Evolutionary conservation across 2,888 invertebrate species (phyloP).

Genomic region (Thyatira batis): DNA sequence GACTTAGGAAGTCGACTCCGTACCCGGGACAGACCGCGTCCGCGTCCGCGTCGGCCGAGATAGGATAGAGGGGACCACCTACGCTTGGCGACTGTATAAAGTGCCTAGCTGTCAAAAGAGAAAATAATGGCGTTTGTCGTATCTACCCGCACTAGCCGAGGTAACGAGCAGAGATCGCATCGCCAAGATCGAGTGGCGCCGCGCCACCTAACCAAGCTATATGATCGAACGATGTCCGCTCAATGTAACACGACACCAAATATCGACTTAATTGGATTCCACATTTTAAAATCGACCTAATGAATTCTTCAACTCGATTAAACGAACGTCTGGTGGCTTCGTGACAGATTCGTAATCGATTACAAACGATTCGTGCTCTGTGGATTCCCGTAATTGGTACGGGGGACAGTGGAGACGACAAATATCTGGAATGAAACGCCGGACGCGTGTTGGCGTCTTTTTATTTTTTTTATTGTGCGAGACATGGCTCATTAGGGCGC

Average conservation of each 20-base stretch:
- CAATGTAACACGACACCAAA: slow-evolving; percentile 20
- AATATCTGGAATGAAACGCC: slow-evolving; percentile 52
- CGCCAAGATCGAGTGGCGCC: slow-evolving; percentile 40
- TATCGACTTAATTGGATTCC: slow-evolving; percentile 12
- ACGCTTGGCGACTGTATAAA: slow-evolving; percentile 45
- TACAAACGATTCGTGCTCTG: slow-evolving; percentile 59
- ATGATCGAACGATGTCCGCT: slow-evolving; percentile 46
- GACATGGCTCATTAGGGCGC: slow-evolving; percentile 57
- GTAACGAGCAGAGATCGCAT: slow-evolving; percentile 47
- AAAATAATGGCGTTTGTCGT: slow-evolving; percentile 48
- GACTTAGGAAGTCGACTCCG: slow-evolving; percentile 44
- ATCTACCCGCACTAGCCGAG: slow-evolving; percentile 25
- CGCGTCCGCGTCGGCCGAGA: too few species aligned
- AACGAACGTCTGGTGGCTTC: slow-evolving; percentile 45
- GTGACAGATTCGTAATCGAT: slow-evolving; percentile 62
- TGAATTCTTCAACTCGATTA: slow-evolving; percentile 37
- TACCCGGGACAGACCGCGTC: slow-evolving; percentile 18
- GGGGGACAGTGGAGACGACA: slow-evolving; percentile 47
- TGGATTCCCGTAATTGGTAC: slow-evolving; percentile 69
- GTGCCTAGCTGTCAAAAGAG: slow-evolving; percentile 48
- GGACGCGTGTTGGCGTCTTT: slow-evolving; percentile 19
- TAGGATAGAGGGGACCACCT: slow-evolving; percentile 67
- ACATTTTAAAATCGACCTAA: slow-evolving; percentile 21
- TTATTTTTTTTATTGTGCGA: slow-evolving; percentile 29
- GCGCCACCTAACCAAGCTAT: slow-evolving; percentile 24